Conservation (phyloP, 2,797 vertebrate species). For the Coilia nasus region DNA sequence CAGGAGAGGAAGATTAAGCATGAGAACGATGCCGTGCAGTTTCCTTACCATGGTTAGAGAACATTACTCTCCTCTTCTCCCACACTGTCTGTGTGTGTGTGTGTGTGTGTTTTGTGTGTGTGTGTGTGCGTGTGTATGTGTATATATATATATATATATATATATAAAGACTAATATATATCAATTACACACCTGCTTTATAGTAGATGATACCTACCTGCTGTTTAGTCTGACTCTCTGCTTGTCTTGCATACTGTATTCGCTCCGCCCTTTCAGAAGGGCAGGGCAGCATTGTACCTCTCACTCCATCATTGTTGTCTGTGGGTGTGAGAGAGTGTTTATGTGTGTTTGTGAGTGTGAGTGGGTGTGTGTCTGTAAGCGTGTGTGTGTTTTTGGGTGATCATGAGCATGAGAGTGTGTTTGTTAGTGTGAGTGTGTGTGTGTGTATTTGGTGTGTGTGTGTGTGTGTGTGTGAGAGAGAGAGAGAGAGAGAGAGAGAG, state of each 20-base stretch:
- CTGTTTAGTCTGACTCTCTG: conserved; percentile 51
- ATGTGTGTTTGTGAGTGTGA: too few species aligned
- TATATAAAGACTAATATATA: background rate
- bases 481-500: background rate
- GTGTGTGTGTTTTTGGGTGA: background rate
- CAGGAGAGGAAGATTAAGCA: conserved; percentile 83
- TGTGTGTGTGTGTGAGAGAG: background rate
- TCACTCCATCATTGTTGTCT: conserved; percentile 13
- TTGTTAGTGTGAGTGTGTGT: background rate
- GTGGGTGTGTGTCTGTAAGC: background rate
- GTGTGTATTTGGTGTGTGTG: background rate
- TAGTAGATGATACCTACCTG: conserved; percentile 14
- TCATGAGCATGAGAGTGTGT: background rate
- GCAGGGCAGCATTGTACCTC: conserved; percentile 8
- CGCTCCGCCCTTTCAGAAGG: conserved; percentile 12
- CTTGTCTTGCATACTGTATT: conserved; percentile 21
- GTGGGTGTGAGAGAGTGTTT: too few species aligned
- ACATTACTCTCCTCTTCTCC: conserved; percentile 72
- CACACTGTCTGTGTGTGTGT: conserved; percentile 27
- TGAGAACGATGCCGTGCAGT: conserved; percentile 80
- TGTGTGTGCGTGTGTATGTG: conserved; percentile 38
- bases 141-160: background rate
- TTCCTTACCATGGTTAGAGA: conserved; percentile 81
- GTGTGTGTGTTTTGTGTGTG: conserved; percentile 6
- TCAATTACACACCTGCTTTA: conserved; percentile 1